Percentiles rank a stretch among this genome's conserved stretches.
Evolutionary conservation across 2,113 vertebrate species (phyloP).

Genomic region (Macrotis lagotis): DNA sequence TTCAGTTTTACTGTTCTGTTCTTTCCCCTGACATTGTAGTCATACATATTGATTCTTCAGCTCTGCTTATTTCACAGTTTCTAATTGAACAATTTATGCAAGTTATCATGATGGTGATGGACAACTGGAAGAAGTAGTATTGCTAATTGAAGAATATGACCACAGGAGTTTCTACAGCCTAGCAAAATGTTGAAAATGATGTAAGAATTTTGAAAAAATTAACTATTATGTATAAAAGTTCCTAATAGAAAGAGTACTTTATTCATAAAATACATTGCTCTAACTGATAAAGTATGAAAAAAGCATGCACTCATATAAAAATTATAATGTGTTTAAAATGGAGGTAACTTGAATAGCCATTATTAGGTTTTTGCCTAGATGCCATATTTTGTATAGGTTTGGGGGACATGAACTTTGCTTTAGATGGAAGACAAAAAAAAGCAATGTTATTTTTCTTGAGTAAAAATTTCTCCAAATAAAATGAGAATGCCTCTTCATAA

Average conservation of each 20-base stretch:
- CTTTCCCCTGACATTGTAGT: background rate
- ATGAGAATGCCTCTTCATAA: background rate
- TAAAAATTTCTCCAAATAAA: background rate
- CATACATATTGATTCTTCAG: background rate
- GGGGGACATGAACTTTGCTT: background rate
- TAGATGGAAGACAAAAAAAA: background rate
- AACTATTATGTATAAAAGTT: background rate
- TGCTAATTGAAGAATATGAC: background rate
- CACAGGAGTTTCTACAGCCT: background rate
- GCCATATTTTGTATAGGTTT: background rate
- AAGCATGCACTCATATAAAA: background rate
- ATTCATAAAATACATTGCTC: background rate
- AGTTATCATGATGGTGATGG: background rate
- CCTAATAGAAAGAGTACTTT: background rate
- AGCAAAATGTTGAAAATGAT: background rate
- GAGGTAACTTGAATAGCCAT: background rate
- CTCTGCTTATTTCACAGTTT: background rate
- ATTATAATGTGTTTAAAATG: background rate
- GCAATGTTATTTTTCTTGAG: background rate
- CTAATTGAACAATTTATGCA: background rate
- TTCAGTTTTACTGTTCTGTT: background rate
- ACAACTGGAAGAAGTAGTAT: background rate
- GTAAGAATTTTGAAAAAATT: background rate
- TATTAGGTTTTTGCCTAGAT: background rate
- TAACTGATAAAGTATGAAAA: background rate